Percentiles rank a stretch among this genome's conserved stretches.
phyloP scores from a whole-genome alignment of 1,140 invertebrate species.

The Drosophila pachea region DNA sequence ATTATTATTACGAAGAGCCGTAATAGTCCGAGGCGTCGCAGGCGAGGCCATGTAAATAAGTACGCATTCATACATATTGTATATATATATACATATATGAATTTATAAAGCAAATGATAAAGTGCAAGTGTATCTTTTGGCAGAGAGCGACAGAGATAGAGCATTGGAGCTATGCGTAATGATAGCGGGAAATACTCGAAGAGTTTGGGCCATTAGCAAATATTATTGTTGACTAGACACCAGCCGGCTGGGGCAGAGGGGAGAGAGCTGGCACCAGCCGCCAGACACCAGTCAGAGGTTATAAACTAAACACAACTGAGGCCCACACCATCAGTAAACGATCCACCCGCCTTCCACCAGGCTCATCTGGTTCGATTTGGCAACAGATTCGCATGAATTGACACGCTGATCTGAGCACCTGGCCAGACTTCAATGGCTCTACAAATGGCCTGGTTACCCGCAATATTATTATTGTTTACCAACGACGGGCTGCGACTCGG shows the following conservation, averaged over 20 bases:
- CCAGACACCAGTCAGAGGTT: constrained; percentile 3
- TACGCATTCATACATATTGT: constrained; percentile 4
- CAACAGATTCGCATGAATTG: constrained; percentile 5
- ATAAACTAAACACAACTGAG: constrained; percentile 9
- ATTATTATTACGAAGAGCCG: constrained; percentile 70
- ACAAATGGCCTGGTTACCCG: constrained; percentile 30
- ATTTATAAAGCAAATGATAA: constrained; percentile 48
- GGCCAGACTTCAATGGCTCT: constrained; percentile 42
- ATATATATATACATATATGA: background rate
- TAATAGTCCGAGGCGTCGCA: constrained; percentile 11
- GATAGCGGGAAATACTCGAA: constrained; percentile 28
- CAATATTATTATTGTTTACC: constrained; percentile 41
- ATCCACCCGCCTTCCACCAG: background rate
- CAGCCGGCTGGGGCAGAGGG: background rate
- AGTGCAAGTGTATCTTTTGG: constrained; percentile 60
- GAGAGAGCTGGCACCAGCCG: background rate
- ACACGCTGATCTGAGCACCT: constrained; percentile 25
- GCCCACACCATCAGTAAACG: constrained; percentile 3
- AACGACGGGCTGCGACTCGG: background rate
- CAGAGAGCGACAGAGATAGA: constrained; percentile 20
- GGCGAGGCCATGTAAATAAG: constrained; percentile 28
- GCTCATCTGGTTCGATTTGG: background rate
- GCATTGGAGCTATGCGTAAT: constrained; percentile 16
- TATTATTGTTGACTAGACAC: constrained; percentile 50
- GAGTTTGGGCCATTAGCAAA: constrained; percentile 64